Percentiles rank a stretch among this genome's conserved stretches.
Conservation (phyloP, 1,140 invertebrate genomes). For the Monochamus saltuarius region DNA sequence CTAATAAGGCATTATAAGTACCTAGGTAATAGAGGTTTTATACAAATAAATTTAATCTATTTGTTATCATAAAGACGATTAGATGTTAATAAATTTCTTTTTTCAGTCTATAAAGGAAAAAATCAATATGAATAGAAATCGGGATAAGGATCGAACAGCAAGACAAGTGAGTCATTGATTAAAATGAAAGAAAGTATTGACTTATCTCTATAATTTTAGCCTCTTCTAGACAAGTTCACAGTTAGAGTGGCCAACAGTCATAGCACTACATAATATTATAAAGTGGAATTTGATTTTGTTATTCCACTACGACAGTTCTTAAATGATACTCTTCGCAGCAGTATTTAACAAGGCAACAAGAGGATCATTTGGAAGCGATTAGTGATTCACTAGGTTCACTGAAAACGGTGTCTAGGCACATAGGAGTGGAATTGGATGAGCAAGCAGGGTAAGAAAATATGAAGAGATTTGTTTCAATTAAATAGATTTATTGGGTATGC, state of each 20-base stretch:
- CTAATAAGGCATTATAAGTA: no score
- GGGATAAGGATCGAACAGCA: slow-evolving; percentile 75
- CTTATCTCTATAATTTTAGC: slow-evolving; percentile 50
- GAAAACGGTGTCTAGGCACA: slow-evolving; percentile 89
- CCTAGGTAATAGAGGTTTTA: no score
- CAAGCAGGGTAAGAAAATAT: slow-evolving; percentile 83
- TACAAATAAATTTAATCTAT: no score
- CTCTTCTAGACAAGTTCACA: slow-evolving; percentile 62
- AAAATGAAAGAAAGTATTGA: background rate
- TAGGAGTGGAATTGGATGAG: slow-evolving; percentile 87
- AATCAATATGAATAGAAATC: slow-evolving; percentile 78
- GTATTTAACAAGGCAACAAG: slow-evolving; percentile 77
- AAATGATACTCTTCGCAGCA: slow-evolving; percentile 69
- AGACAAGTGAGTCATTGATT: slow-evolving; percentile 59
- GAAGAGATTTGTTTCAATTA: no score
- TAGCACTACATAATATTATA: slow-evolving; percentile 82
- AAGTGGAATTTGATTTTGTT: slow-evolving; percentile 83
- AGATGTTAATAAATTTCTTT: no score
- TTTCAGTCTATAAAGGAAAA: slow-evolving; percentile 86
- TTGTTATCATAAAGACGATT: no score
- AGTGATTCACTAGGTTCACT: slow-evolving; percentile 82
- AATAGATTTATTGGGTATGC: no score
- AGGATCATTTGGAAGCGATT: slow-evolving; percentile 86
- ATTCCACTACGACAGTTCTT: slow-evolving; percentile 75
- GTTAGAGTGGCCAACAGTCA: slow-evolving; percentile 61